A percentile compares a stretch with the other conserved stretches of the same genome.
Conservation (phyloP, 2,113 vertebrate species). For the Calyptomena viridis region DNA sequence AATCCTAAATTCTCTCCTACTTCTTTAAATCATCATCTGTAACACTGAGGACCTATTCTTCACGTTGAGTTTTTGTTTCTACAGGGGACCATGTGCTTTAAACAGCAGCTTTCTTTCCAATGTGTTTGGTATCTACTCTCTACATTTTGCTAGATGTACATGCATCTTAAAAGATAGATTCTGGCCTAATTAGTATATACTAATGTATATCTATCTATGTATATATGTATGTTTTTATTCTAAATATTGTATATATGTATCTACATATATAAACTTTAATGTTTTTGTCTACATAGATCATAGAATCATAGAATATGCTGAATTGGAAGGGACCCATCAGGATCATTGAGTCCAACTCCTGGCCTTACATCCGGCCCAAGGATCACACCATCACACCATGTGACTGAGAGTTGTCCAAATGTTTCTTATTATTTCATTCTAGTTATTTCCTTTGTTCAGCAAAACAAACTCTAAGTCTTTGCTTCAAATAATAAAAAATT, state of each 20-base stretch:
- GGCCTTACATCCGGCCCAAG: background rate
- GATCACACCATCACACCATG: background rate
- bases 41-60: background rate
- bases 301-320: background rate
- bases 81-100: background rate
- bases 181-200: background rate
- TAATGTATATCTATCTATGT: no score
- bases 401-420: background rate
- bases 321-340: background rate
- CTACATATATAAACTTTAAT: background rate
- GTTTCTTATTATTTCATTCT: background rate
- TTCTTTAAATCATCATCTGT: background rate
- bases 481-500: background rate
- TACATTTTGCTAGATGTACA: background rate
- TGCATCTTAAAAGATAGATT: background rate
- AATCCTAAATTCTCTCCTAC: background rate
- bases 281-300: background rate
- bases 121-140: background rate
- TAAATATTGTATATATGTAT: accelerated
- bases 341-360: background rate
- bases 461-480: background rate
- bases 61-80: background rate
- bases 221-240: background rate
- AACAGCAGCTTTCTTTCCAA: background rate
- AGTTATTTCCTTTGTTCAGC: background rate